Base-by-base conservation (phyloP, 2,888 invertebrate genomes). In the Nasonia oneida region DNA sequence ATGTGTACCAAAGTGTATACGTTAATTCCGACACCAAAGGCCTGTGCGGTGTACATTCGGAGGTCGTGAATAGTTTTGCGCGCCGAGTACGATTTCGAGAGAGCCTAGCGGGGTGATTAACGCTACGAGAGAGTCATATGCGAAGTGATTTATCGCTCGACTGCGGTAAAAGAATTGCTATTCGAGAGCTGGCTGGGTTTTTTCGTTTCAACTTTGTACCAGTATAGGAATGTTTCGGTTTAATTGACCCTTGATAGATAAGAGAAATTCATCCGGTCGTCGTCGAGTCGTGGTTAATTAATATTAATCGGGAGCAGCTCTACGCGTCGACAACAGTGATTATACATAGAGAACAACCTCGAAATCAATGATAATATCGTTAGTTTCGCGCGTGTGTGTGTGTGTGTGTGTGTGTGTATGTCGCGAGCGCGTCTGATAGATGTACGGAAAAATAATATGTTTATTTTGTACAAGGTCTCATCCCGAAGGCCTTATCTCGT, bases 391-490 rank as follows among this genome's bases (percentile, higher is more conserved):
- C 23, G 23, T 0, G 37, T 1, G 39, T 61, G 29, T 29, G n/a
- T n/a, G n/a, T n/a, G 29, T 29, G 29, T 29, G 29, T 29, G 29
- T 29, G 39, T 61, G 29, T 29, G 29, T 29, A 23, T 10, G 61
- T 61, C 10, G 23, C 10, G 23, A 23, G 61, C 10, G 10, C 18
- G 18, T 15, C 37, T 71, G 71, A 71, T 39, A 39, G 71, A 71
- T 71, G 37, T 6, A 23, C 29, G 39, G 73, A 73, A 47, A 73
- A 73, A 73, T 73, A 73, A 73, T 73, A 42, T 73, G 73, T 73
- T 42, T 42, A 37, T 23, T 73, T 71, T 37, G 10, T n/a, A 14
- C 39, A 37, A 71, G 64, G 64, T 29, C 23, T 64, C 29, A 33
- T 67, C 14, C 67, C 29, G 53, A 53, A 73, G 42, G 23, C n/a